Conservation (phyloP, 2,113 vertebrate species). For the Eulemur macaco region DNA sequence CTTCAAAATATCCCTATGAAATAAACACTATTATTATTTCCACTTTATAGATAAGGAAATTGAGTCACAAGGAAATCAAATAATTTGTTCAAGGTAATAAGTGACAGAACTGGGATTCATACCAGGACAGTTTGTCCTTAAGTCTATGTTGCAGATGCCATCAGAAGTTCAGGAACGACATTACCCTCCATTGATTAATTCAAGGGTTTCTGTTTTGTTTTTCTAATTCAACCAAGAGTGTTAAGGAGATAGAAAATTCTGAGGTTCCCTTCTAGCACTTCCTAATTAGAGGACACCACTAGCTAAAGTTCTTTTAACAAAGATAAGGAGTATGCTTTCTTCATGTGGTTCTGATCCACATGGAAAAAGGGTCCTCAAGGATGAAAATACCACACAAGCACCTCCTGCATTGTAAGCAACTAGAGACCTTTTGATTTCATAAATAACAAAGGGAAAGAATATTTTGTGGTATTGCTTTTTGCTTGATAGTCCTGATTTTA, state of each 20-base stretch:
- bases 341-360: not conserved
- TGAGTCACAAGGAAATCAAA: not conserved
- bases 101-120: not conserved
- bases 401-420: not conserved
- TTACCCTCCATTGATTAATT: not conserved
- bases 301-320: not conserved
- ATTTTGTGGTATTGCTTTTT: not conserved
- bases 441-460: not conserved
- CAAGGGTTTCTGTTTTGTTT: not conserved
- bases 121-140: not conserved
- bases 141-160: not conserved
- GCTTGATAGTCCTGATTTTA: conserved; percentile 7
- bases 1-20: not conserved
- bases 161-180: not conserved
- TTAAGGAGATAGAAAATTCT: not conserved
- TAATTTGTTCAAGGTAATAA: not conserved
- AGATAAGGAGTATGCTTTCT: not conserved
- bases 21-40: not conserved
- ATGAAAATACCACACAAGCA: not conserved
- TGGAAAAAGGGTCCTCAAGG: not conserved
- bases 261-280: not conserved
- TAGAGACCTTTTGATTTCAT: not conserved
- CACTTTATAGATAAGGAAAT: not conserved
- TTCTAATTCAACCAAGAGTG: not conserved
- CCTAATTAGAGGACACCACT: not conserved